A percentile compares a stretch with the other conserved stretches of the same genome.
Evolutionary conservation across 2,888 invertebrate species (phyloP).

Genomic region (Zaprionus lineosus): DNA sequence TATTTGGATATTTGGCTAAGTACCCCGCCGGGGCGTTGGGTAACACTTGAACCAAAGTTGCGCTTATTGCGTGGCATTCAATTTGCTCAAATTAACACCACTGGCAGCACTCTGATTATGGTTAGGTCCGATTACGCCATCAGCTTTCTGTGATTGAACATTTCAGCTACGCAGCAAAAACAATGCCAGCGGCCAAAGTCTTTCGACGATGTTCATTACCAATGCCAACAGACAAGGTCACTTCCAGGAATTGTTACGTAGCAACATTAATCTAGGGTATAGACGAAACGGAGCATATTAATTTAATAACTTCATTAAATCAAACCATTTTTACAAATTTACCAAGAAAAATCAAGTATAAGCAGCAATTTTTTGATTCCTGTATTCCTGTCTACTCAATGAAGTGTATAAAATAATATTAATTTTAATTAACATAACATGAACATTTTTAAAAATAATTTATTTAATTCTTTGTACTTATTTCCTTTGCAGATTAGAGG

Average conservation of each 20-base stretch:
- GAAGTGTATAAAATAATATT: too few relatives aligned
- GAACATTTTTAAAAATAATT: too few relatives aligned
- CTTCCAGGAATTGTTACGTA: constrained; percentile 49
- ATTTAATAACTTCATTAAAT: too few relatives aligned
- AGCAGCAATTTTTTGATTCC: too few relatives aligned
- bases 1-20: constrained; percentile 3
- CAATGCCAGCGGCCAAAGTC: constrained; percentile 12
- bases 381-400: too few relatives aligned
- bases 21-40: constrained; percentile 36
- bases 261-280: constrained; percentile 5
- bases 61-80: constrained; percentile 39
- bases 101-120: too few relatives aligned
- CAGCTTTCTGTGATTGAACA: constrained; percentile 35
- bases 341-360: too few relatives aligned
- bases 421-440: too few relatives aligned
- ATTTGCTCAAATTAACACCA: constrained; percentile 52
- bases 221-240: constrained; percentile 47
- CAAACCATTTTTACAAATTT: too few relatives aligned
- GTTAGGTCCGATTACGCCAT: constrained; percentile 35
- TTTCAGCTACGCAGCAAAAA: constrained; percentile 2
- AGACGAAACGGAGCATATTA: constrained; percentile 7
- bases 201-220: constrained; percentile 27
- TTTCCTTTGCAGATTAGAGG: constrained; percentile 87
- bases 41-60: constrained; percentile 60
- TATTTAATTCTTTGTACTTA: neutral